These are phyloP conservation scores for Liodrosophila aerea DNA, from an alignment of 2,888 invertebrate species.

Conservation along the genomic window DNA sequence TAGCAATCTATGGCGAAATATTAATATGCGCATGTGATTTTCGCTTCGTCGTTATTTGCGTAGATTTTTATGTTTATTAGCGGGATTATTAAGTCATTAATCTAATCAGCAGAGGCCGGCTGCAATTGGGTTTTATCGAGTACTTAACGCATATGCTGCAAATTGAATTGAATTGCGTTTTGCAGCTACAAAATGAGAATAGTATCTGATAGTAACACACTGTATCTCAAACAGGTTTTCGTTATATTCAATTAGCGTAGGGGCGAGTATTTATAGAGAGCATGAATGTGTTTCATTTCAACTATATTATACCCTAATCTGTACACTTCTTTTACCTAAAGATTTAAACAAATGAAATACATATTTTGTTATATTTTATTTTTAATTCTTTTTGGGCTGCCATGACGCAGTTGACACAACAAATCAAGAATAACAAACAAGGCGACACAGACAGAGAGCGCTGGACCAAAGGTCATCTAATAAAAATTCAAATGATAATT, in stretches of 20 bases:
- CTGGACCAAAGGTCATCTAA: conserved; percentile 57
- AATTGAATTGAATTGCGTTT: conserved; percentile 36
- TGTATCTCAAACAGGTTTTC: no score
- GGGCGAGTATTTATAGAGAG: no score
- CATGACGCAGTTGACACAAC: conserved; percentile 46
- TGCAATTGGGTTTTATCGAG: conserved; percentile 19
- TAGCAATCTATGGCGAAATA: conserved; percentile 51
- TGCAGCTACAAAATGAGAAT: no score
- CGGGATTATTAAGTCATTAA: conserved; percentile 76
- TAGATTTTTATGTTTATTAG: conserved; percentile 77
- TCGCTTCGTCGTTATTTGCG: conserved; percentile 46
- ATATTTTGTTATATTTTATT: conserved; percentile 28
- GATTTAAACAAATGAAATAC: no score
- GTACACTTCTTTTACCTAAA: no score
- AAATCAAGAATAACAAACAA: conserved; percentile 40
- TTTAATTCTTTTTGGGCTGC: conserved; percentile 21
- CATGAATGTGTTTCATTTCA: no score
- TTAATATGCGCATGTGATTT: conserved; percentile 53
- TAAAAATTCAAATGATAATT: conserved; percentile 79
- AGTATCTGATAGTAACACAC: no score
- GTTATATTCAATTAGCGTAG: no score
- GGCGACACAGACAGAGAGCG: conserved; percentile 19
- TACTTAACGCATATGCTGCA: conserved; percentile 58
- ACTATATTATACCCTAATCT: no score
- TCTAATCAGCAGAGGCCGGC: conserved; percentile 64